Base-by-base conservation (phyloP, 2,888 invertebrate species). In the Pheosia tremula region DNA sequence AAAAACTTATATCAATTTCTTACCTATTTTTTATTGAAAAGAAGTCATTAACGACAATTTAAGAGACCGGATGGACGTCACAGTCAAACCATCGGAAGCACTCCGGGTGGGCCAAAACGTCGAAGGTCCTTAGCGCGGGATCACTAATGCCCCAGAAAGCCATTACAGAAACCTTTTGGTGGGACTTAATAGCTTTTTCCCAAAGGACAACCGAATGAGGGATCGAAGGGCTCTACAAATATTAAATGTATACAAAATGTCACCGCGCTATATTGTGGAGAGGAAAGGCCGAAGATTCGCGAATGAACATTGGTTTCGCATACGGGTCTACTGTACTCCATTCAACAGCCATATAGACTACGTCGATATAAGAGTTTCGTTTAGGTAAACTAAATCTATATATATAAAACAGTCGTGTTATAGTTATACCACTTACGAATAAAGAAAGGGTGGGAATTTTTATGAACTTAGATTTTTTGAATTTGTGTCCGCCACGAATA, bases 111-210 rank as follows among this genome's bases (percentile, higher is more conserved):
- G 76, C 78, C 77, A 68, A 79, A 84, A 79, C 82, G 80, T 66
- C 77, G 73, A 75, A 81, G 82, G 82, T 81, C 84, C 84, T 84
- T 86, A 88, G 82, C 81, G 71, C 75, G 81, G 86, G 88, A 81
- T 85, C 88, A 82, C 88, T 89, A 91, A 91, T 88, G 87, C 84
- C 76, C 81, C 79, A 71, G 72, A 81, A 82, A 82, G 75, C 82
- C 84, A 87, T 90, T 88, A 90, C 79, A 83, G 79, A 83, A 84
- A 85, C 84, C 84, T 87, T 86, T 80, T 82, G 80, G 78, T 74
- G 75, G 78, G 76, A 83, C 84, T 88, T 87, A 91, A 91, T 90
- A 86, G 87, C 79, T 72, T 77, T 78, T 67, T 64, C 66, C 74
- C 76, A 72, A 80, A 77, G 80, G 82, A 82, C 80, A 77, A 77